phyloP scores from a whole-genome alignment of 1,140 invertebrate genomes.

The Dysdera silvatica region DNA sequence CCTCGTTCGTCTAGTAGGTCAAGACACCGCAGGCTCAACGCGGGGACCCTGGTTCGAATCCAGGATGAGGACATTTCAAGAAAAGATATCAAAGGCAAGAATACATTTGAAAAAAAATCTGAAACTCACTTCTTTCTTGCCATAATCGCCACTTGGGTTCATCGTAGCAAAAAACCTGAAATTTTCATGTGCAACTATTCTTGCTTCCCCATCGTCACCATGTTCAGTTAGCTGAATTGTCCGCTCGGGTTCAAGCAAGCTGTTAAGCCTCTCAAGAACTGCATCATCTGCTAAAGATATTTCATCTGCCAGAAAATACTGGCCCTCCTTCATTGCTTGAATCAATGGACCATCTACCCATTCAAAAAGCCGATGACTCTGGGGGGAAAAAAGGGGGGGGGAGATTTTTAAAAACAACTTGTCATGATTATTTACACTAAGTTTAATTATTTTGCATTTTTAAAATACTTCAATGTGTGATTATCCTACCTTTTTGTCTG shows the following conservation, averaged over 20 bases:
- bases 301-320: conserved; percentile 92
- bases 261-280: conserved; percentile 94
- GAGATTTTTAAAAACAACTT: no score
- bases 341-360: conserved; percentile 97
- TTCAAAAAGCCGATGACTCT: conserved; percentile 67
- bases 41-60: no score
- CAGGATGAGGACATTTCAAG: no score
- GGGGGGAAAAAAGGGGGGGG: background rate
- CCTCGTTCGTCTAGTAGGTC: no score
- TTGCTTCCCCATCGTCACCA: conserved; percentile 47
- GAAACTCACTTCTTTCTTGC: conserved; percentile 80
- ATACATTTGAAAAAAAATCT: conserved; percentile 6
- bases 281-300: conserved; percentile 98
- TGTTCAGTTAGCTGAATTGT: conserved; percentile 86
- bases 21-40: no score
- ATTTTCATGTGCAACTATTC: conserved; percentile 61
- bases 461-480: background rate
- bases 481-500: conserved; percentile 30
- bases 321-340: conserved; percentile 76
- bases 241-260: conserved; percentile 87
- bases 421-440: no score
- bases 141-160: conserved; percentile 99
- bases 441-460: conserved; percentile 10
- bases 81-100: background rate
- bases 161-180: conserved; percentile 97